phyloP scores from a whole-genome alignment of 2,888 invertebrate species.

The Rhagophthalmus giganteus region DNA sequence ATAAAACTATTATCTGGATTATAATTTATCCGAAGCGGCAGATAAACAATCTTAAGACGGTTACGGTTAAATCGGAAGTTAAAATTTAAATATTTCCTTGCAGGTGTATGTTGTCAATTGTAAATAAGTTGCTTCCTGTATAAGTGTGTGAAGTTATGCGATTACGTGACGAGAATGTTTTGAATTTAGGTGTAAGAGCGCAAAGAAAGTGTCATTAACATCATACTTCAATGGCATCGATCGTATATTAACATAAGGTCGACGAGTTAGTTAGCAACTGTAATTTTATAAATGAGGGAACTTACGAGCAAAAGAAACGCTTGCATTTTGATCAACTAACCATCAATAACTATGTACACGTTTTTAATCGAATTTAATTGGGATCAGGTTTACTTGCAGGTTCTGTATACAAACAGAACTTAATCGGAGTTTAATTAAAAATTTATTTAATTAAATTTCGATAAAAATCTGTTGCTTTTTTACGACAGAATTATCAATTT shows the following conservation, averaged over 20 bases:
- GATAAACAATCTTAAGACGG: too few relatives aligned
- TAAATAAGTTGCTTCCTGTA: slow-evolving; percentile 33
- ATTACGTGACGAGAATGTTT: slow-evolving; percentile 17
- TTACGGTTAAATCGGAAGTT: slow-evolving; percentile 3
- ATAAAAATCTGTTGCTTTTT: too few relatives aligned
- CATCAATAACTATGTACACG: too few relatives aligned
- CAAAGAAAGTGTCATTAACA: slow-evolving; percentile 13
- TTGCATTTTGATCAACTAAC: not conserved
- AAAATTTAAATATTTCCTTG: slow-evolving; percentile 32
- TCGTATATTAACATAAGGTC: not conserved
- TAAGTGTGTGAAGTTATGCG: slow-evolving; percentile 25
- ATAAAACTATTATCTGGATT: too few relatives aligned
- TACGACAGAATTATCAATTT: too few relatives aligned
- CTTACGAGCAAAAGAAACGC: not conserved
- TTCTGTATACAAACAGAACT: too few relatives aligned
- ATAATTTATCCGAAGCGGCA: too few relatives aligned
- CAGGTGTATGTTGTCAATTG: slow-evolving; percentile 34
- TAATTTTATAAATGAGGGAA: not conserved
- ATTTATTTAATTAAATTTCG: too few relatives aligned
- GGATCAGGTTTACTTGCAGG: too few relatives aligned
- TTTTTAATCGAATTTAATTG: too few relatives aligned
- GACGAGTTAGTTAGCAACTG: not conserved
- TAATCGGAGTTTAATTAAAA: too few relatives aligned
- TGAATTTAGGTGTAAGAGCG: slow-evolving; percentile 8
- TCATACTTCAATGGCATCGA: not conserved